Conservation (phyloP, 2,888 invertebrate species). For the Didymodactylos carnosus region DNA sequence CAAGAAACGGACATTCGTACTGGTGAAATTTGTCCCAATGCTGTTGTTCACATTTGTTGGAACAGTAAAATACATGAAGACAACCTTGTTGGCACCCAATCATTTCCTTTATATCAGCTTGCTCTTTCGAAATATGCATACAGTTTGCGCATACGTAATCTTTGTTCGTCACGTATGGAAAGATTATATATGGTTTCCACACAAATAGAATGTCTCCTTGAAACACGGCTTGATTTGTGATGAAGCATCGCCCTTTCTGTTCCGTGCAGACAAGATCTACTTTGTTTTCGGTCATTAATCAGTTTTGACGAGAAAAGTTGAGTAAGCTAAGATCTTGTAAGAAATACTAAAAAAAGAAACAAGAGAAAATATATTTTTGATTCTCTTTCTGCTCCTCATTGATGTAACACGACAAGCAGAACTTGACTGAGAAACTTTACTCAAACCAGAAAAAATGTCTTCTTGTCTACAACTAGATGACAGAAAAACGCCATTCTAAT, state of each 20-base stretch:
- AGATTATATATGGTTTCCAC: not conserved
- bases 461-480: no score
- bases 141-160: not conserved
- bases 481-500: no score
- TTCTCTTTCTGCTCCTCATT: no score
- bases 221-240: not conserved
- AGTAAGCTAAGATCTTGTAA: no score
- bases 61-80: not conserved
- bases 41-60: not conserved
- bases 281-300: not conserved
- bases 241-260: not conserved
- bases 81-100: not conserved
- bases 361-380: no score
- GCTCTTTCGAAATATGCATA: not conserved
- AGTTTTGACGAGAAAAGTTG: no score
- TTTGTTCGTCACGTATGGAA: not conserved
- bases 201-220: not conserved
- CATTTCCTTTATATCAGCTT: not conserved
- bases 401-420: no score
- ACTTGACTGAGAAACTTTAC: no score
- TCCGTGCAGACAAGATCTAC: not conserved
- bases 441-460: no score
- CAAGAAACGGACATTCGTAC: not conserved
- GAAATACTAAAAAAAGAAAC: no score
- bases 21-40: not conserved